Conservation (phyloP, 2,888 invertebrate genomes). For the Macaria notata region DNA sequence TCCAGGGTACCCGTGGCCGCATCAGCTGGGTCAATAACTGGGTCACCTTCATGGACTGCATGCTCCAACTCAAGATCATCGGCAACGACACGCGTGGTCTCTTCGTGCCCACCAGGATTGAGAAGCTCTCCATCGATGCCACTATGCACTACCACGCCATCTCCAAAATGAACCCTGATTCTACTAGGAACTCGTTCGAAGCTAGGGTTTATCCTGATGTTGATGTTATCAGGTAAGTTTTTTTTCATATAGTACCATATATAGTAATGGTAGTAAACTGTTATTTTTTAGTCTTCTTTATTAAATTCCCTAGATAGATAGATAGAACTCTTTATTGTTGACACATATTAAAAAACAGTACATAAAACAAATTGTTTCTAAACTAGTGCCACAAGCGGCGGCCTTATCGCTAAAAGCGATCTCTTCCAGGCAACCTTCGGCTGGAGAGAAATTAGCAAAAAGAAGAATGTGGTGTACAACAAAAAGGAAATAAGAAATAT, state of each 20-base stretch:
- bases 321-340: no score
- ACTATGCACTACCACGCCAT: constrained; percentile 80
- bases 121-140: constrained; percentile 86
- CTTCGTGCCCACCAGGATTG: constrained; percentile 89
- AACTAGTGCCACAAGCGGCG: no score
- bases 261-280: no score
- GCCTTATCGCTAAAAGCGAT: no score
- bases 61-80: constrained; percentile 91
- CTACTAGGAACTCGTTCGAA: constrained; percentile 69
- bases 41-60: constrained; percentile 94
- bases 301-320: no score
- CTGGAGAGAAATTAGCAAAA: no score
- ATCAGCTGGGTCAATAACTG: constrained; percentile 91
- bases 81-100: constrained; percentile 86
- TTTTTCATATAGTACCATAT: neutral
- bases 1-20: constrained; percentile 75
- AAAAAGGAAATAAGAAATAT: no score
- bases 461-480: no score
- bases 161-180: constrained; percentile 71
- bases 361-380: no score
- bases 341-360: no score
- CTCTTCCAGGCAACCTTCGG: no score
- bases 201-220: constrained; percentile 73
- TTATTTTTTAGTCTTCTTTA: no score
- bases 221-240: constrained; percentile 72